Base-by-base conservation (phyloP, 2,113 vertebrate genomes). In the Buteo buteo region DNA sequence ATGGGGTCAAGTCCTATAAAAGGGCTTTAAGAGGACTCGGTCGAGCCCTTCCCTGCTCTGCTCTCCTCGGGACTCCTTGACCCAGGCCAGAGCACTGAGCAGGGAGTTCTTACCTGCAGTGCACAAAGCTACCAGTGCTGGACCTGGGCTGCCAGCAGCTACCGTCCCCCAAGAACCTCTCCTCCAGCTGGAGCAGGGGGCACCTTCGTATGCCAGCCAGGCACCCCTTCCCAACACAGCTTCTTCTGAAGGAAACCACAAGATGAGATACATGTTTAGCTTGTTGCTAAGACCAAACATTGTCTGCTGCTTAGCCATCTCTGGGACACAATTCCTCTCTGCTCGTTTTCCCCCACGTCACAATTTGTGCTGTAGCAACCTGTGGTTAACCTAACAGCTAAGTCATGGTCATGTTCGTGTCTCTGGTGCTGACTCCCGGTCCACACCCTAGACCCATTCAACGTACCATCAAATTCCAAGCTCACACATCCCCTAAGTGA, bases 361-460 rank as follows among this genome's bases (percentile, higher is more conserved):
- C 4, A 0, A 47, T 10, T 62, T 61, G 61, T 49, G 73, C 69
- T 70, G 52, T 16, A 87, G 77, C 38, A 58, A 73, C 31, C 42
- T 22, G 10, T 24, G 40, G 57, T 76, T 79, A 65, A 87, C 6
- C 4, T 32, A 64, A 34, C 32, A 90, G 31, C 22, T 62, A 40
- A 47, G 5, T 36, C 57, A 47, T 0, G 24, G 24, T n/a, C 59
- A 52, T 1, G 3, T 40, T 50, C 0, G 0, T 45, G 20, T 28
- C 83, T 36, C 50, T 74, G 29, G n/a, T 61, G 67, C 49, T 38
- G 50, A 64, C 38, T 84, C 29, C 9, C 12, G n/a, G 25, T 32
- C 22, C 47, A 49, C 9, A 44, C 6, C 58, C 29, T 31, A 62
- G 20, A 83, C 12, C 25, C 24, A 58, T 61, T 72, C 45, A 52